Conservation (phyloP, 2,888 invertebrate genomes). For the Acleris holmiana region DNA sequence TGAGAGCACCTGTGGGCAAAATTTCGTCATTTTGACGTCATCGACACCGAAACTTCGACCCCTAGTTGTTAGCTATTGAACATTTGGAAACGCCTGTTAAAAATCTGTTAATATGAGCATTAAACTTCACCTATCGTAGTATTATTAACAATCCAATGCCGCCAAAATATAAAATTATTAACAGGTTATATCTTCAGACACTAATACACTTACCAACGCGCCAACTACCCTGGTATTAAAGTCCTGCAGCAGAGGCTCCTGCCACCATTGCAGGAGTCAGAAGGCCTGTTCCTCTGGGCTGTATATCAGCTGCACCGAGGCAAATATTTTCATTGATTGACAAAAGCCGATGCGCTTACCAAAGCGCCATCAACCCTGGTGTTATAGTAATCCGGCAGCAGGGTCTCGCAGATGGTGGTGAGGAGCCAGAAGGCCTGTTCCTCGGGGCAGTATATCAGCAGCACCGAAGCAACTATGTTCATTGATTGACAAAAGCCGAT, state of each 20-base stretch:
- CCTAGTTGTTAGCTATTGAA: too few species aligned
- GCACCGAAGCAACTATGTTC: constrained; percentile 99
- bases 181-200: too few species aligned
- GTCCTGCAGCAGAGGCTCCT: constrained; percentile 97
- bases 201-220: constrained; percentile 60
- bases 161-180: too few species aligned
- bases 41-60: too few species aligned
- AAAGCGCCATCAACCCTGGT: constrained; percentile 96
- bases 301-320: constrained; percentile 97
- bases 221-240: constrained; percentile 99
- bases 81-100: too few species aligned
- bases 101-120: too few species aligned
- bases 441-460: constrained; percentile 97
- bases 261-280: constrained; percentile 98
- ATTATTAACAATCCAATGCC: too few species aligned
- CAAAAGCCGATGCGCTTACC: constrained; percentile 80
- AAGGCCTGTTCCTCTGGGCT: constrained; percentile 98
- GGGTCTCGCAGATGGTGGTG: constrained; percentile 96
- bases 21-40: too few species aligned
- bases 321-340: constrained; percentile 99
- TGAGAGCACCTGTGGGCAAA: too few species aligned
- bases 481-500: constrained; percentile 99
- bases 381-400: constrained; percentile 99
- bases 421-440: constrained; percentile 99
- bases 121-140: too few species aligned